A percentile compares a stretch with the other conserved stretches of the same genome.
Conservation (phyloP, 2,888 invertebrate genomes). For the Apamea epomidion region DNA sequence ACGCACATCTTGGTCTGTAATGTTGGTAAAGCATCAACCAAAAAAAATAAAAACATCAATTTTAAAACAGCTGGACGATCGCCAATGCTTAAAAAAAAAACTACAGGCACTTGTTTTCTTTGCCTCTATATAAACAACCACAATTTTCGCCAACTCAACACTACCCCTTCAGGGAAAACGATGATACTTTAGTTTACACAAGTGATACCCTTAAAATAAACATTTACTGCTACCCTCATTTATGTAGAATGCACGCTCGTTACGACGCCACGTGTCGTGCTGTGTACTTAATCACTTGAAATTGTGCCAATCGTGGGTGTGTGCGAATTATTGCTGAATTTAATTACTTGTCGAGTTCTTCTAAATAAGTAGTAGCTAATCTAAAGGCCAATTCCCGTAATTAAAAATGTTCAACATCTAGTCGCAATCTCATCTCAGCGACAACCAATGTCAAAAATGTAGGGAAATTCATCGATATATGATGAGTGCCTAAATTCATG, state of each 20-base stretch:
- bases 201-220: conserved; percentile 58
- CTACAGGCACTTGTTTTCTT: conserved; percentile 25
- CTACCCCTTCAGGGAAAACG: conserved; percentile 43
- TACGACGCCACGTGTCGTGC: conserved; percentile 54
- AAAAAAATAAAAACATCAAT: background rate
- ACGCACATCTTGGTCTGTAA: background rate
- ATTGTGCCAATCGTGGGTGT: conserved; percentile 45
- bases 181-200: conserved; percentile 61
- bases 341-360: conserved; percentile 41
- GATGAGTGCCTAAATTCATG: too few species aligned
- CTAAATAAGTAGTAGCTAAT: background rate
- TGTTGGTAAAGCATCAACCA: background rate
- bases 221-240: conserved; percentile 50
- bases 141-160: conserved; percentile 42
- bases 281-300: conserved; percentile 50
- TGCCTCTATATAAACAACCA: conserved; percentile 35
- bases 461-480: too few species aligned
- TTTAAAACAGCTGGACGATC: background rate
- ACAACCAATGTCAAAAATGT: too few species aligned
- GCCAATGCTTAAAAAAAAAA: background rate
- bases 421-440: too few species aligned
- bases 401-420: too few species aligned
- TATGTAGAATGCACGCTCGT: conserved; percentile 37
- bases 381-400: too few species aligned
- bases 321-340: conserved; percentile 56